A percentile compares a stretch with the other conserved stretches of the same genome.
Evolutionary conservation across 2,797 vertebrate species (phyloP).

Genomic region (Acanthurus leucopareius): DNA sequence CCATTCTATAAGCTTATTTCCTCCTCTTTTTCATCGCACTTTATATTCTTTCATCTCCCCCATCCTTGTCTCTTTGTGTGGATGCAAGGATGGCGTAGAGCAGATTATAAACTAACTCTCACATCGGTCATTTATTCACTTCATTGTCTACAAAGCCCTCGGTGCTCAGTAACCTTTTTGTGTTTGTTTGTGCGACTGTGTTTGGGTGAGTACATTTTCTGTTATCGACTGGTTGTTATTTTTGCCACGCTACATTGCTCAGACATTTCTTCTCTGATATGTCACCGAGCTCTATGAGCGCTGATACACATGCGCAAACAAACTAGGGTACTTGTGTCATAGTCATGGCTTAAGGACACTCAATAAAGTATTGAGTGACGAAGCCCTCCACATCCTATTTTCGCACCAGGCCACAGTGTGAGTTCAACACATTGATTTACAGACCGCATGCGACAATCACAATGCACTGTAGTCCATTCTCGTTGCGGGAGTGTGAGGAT

Average conservation of each 20-base stretch:
- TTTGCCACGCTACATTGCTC: constrained; percentile 44
- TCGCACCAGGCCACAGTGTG: constrained; percentile 51
- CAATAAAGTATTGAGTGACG: constrained; percentile 74
- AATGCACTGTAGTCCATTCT: constrained; percentile 58
- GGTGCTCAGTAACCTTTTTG: constrained; percentile 53
- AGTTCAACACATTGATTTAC: constrained; percentile 72
- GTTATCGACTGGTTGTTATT: constrained; percentile 43
- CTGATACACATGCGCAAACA: constrained; percentile 50
- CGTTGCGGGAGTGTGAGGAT: constrained; percentile 12
- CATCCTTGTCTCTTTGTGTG: constrained; percentile 52
- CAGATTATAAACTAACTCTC: constrained; percentile 62
- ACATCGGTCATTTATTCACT: constrained; percentile 56
- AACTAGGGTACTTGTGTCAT: constrained; percentile 41
- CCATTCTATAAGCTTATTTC: constrained; percentile 57
- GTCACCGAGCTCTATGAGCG: constrained; percentile 38
- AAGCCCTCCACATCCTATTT: constrained; percentile 40
- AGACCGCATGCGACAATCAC: constrained; percentile 64
- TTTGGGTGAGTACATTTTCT: constrained; percentile 12
- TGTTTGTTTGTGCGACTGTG: constrained; percentile 4
- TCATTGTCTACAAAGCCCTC: constrained; percentile 49
- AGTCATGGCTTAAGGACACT: constrained; percentile 64
- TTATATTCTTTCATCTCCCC: constrained; percentile 48
- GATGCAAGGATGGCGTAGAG: constrained; percentile 40
- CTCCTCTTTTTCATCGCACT: constrained; percentile 45
- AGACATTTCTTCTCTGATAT: constrained; percentile 48